These are phyloP conservation scores for Luehdorfia chinensis DNA, from an alignment of 1,140 invertebrate genomes.

Conservation along the genomic window DNA sequence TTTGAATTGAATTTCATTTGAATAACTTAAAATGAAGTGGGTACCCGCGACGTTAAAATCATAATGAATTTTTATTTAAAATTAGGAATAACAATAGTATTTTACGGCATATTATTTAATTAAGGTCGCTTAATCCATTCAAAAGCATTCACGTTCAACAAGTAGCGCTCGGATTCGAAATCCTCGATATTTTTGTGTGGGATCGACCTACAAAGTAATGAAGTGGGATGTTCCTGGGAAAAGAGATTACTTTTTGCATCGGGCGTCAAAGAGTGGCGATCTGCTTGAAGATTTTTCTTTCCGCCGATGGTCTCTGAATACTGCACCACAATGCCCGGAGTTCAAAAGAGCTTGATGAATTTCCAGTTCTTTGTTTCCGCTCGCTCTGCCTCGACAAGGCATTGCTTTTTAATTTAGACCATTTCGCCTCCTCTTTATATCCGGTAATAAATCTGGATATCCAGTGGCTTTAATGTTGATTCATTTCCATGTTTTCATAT, in stretches of 20 bases:
- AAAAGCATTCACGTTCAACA: conserved; percentile 62
- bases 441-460: conserved; percentile 67
- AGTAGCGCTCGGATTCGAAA: conserved; percentile 55
- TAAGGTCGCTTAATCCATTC: conserved; percentile 59
- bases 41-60: no score
- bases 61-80: no score
- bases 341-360: conserved; percentile 76
- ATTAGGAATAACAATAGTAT: no score
- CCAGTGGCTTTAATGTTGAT: conserved; percentile 50
- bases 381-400: conserved; percentile 66
- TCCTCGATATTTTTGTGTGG: conserved; percentile 56
- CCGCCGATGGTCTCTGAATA: conserved; percentile 66
- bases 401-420: conserved; percentile 75
- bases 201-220: conserved; percentile 59
- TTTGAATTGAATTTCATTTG: conserved; percentile 24
- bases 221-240: conserved; percentile 57
- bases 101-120: conserved; percentile 56
- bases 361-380: conserved; percentile 68
- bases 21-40: conserved; percentile 13
- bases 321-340: conserved; percentile 63
- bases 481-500: conserved; percentile 39
- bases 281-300: conserved; percentile 69
- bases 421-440: conserved; percentile 66
- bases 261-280: conserved; percentile 73
- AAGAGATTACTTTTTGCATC: conserved; percentile 68